Conservation (phyloP, 2,113 vertebrate species). For the Corythoichthys haematopterus region DNA sequence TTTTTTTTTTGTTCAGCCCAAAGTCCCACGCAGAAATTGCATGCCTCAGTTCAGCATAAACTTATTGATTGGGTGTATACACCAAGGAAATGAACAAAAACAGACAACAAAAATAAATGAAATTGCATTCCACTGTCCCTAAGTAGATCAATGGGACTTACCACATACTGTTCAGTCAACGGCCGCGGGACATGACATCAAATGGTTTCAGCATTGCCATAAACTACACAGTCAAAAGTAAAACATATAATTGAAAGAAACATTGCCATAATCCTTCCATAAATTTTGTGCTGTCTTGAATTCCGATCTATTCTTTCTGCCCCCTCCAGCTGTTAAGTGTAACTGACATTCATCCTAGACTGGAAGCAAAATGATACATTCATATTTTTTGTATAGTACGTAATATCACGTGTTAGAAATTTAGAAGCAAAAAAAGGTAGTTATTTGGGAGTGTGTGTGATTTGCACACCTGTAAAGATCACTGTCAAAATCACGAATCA, state of each 20-base stretch:
- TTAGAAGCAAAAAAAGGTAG: too few relatives aligned
- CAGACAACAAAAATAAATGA: slow-evolving; percentile 29
- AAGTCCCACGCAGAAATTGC: slow-evolving; percentile 38
- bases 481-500: too few relatives aligned
- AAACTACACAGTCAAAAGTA: too few relatives aligned
- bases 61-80: slow-evolving; percentile 42
- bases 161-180: not conserved
- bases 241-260: too few relatives aligned
- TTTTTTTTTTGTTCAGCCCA: slow-evolving; percentile 22
- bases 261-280: too few relatives aligned
- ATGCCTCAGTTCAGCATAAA: slow-evolving; percentile 56
- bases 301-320: slow-evolving; percentile 18
- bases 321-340: not conserved
- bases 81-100: slow-evolving; percentile 40
- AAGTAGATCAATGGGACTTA: slow-evolving; percentile 11
- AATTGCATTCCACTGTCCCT: slow-evolving; percentile 19
- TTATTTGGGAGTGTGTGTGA: too few relatives aligned
- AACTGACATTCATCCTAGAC: too few relatives aligned
- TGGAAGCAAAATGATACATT: too few relatives aligned
- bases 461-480: too few relatives aligned
- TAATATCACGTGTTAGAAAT: too few relatives aligned
- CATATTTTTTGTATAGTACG: too few relatives aligned
- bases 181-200: not conserved
- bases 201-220: not conserved
- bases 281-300: slow-evolving; percentile 19